Base-by-base conservation (phyloP, 2,113 vertebrate genomes). In the Pandion haliaetus region DNA sequence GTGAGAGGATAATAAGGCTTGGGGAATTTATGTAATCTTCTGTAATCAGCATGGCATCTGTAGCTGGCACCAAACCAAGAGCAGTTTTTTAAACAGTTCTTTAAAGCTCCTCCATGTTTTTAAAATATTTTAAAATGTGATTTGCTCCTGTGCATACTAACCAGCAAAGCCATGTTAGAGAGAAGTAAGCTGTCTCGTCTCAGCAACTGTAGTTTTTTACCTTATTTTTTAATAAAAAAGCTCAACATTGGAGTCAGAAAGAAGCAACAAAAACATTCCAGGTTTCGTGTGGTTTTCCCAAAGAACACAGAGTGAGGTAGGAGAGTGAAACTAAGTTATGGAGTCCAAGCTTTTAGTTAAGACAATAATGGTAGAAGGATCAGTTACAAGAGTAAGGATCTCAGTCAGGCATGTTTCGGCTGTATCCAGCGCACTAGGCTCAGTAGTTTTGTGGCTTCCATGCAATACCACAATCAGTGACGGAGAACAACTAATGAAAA, bases 61-160 rank as follows among this genome's bases (percentile, higher is more conserved):
- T 87, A 94, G 63, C 77, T 95, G 96, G 94, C 88, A 94, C 26
- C 54, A 95, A 95, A 93, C 91, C 89, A 95, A 91, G 32, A 87
- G 16, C 61, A 87, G 70, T 54, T 89, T 95, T 93, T 96, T 70
- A 87, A 97, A 82, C 73, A 93, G 54, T 80, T 94, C 70, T 89
- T 89, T 89, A 93, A 94, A 94, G 23, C 57, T 85, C 42, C 72
- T 67, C 57, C n/a, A 62, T 90, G 62, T 92, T 95, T 97, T 69
- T 20, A 21, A 92, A 95, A 91, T 94, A 91, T 94, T 88, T 88
- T 45, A 67, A 74, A 89, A 87, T 77, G 73, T 42, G 28, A 49
- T 84, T 95, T 96, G 19, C 50, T 96, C 29, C 50, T 66, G 8
- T 69, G 57, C 65, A 87, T 90, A 54, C 54, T 82, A 92, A 95